Evolutionary conservation across 1,140 invertebrate species (phyloP).

Genomic region (Pantala flavescens): DNA sequence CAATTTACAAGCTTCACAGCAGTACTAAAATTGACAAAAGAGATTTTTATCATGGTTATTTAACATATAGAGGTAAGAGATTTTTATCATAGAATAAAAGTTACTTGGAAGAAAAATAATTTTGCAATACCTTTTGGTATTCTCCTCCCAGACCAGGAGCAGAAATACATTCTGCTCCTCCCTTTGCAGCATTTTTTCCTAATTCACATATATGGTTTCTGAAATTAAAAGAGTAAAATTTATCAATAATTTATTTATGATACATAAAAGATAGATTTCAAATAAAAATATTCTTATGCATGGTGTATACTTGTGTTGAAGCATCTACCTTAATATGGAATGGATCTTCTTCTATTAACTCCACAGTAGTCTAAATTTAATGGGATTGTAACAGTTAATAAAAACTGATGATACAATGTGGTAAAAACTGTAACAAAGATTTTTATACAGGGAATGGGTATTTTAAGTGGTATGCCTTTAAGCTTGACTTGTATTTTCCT

Average conservation of each 20-base stretch:
- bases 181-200: conserved; percentile 39
- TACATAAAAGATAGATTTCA: not conserved
- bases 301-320: too few species aligned
- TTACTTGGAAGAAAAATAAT: not conserved
- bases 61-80: not conserved
- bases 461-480: too few species aligned
- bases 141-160: conserved; percentile 30
- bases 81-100: conserved; percentile 8
- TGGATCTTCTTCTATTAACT: too few species aligned
- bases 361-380: too few species aligned
- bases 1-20: conserved; percentile 45
- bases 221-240: conserved; percentile 24
- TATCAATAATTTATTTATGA: not conserved
- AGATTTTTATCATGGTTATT: not conserved
- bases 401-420: too few species aligned
- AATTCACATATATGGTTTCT: conserved; percentile 33
- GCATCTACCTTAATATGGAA: too few species aligned
- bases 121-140: conserved; percentile 29
- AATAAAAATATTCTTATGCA: too few species aligned
- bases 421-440: too few species aligned
- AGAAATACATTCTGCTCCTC: conserved; percentile 32
- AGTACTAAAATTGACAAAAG: conserved; percentile 32
- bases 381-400: too few species aligned
- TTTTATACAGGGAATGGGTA: too few species aligned
- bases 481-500: too few species aligned